phyloP scores from a whole-genome alignment of 2,797 vertebrate genomes.

The Tympanoctomys barrerae region DNA sequence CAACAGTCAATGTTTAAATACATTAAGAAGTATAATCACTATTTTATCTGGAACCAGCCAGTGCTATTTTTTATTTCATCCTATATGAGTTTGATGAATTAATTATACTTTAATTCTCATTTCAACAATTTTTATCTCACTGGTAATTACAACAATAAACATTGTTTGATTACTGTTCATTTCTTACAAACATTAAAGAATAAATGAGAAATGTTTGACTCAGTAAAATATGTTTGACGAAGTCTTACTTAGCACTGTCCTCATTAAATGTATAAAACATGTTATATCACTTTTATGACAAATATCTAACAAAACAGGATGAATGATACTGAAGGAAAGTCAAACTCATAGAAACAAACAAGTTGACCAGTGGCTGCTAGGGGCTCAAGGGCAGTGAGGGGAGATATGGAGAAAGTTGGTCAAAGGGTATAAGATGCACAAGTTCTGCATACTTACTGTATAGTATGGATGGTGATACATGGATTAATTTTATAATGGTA shows the following conservation, averaged over 20 bases:
- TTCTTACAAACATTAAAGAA: neutral
- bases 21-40: neutral
- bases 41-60: constrained; percentile 7
- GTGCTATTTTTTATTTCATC: neutral
- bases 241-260: neutral
- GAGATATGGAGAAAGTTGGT: neutral
- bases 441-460: neutral
- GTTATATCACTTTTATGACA: neutral
- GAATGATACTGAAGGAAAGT: neutral
- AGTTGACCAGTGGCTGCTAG: neutral
- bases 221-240: constrained; percentile 46
- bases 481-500: neutral
- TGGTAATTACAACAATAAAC: neutral
- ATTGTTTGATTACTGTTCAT: neutral
- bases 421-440: neutral
- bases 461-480: neutral
- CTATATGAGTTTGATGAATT: neutral
- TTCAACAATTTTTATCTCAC: neutral
- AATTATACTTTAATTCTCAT: neutral
- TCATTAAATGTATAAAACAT: constrained; percentile 12
- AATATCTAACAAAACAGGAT: neutral
- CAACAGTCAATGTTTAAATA: neutral
- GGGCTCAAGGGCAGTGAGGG: no score
- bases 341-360: neutral
- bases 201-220: neutral